These are phyloP conservation scores for Whitmania pigra DNA, from an alignment of 1,140 invertebrate genomes.

Conservation along the genomic window DNA sequence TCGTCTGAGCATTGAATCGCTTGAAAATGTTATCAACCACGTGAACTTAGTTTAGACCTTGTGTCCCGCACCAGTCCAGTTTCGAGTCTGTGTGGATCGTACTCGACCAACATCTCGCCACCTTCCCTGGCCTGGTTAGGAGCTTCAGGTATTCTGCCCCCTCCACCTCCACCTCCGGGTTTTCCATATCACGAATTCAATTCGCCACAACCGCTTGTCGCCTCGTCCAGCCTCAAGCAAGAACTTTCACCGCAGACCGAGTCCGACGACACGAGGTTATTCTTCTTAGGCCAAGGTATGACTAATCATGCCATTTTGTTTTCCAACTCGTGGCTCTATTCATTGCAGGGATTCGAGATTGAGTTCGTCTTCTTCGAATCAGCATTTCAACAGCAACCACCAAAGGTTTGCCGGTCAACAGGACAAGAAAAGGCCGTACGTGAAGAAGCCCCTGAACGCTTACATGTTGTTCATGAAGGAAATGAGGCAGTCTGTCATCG, in stretches of 20 bases:
- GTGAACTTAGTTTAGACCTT: slow-evolving; percentile 15
- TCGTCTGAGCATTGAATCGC: too few species aligned
- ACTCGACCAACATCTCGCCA: not conserved
- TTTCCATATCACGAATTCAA: slow-evolving; percentile 12
- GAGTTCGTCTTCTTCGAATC: not conserved
- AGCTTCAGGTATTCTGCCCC: slow-evolving; percentile 15
- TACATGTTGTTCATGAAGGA: slow-evolving; percentile 99
- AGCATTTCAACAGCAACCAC: slow-evolving; percentile 9
- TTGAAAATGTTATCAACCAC: not conserved
- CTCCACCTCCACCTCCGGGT: slow-evolving; percentile 8
- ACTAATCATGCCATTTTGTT: too few species aligned
- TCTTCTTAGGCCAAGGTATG: too few species aligned
- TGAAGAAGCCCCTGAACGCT: slow-evolving; percentile 95
- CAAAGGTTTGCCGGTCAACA: slow-evolving; percentile 4
- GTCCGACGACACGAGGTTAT: not conserved
- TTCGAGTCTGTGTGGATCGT: slow-evolving; percentile 11
- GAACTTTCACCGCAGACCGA: not conserved
- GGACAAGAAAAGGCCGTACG: slow-evolving; percentile 52
- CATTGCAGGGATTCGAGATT: slow-evolving; percentile 5
- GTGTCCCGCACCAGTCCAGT: slow-evolving; percentile 14
- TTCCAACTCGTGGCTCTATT: too few species aligned
- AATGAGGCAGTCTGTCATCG: slow-evolving; percentile 87
- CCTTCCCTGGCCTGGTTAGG: slow-evolving; percentile 20
- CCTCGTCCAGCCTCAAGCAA: slow-evolving; percentile 1
- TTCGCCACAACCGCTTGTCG: not conserved